phyloP scores from a whole-genome alignment of 1,140 invertebrate genomes.

The Andricus grossulariae region DNA sequence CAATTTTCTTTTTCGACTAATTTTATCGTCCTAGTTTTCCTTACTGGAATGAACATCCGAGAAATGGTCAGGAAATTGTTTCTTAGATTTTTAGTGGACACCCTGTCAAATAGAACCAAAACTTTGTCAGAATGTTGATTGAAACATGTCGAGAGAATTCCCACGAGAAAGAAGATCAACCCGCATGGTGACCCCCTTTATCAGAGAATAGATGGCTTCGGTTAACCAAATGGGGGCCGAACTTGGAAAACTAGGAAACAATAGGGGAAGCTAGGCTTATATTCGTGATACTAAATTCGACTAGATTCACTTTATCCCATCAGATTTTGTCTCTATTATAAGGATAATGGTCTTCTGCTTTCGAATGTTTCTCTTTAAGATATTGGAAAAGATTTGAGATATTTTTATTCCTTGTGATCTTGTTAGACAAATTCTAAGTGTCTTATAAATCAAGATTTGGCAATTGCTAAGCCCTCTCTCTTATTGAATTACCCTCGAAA shows the following conservation, averaged over 20 bases:
- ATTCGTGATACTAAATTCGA: not conserved
- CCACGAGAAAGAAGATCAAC: slow-evolving; percentile 43
- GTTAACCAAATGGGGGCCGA: slow-evolving; percentile 47
- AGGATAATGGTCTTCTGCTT: too few relatives aligned
- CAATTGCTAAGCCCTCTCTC: not conserved
- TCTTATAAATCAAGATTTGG: not conserved
- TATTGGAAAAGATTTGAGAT: too few relatives aligned
- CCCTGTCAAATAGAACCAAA: too few relatives aligned
- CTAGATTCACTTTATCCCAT: not conserved
- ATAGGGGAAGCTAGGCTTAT: not conserved
- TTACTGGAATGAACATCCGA: too few relatives aligned
- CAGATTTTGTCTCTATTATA: not conserved
- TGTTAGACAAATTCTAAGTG: too few relatives aligned
- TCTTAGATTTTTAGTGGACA: too few relatives aligned
- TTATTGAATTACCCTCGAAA: slow-evolving; percentile 9
- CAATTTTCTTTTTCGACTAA: too few relatives aligned
- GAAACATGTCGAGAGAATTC: slow-evolving; percentile 8
- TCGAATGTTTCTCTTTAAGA: too few relatives aligned
- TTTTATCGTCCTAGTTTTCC: too few relatives aligned
- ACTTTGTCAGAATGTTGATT: not conserved
- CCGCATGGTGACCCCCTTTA: slow-evolving; percentile 53
- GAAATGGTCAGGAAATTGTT: too few relatives aligned
- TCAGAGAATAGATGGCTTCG: slow-evolving; percentile 41
- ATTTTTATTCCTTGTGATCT: too few relatives aligned
- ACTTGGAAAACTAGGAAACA: slow-evolving; percentile 15